These are phyloP conservation scores for Helicolenus hilgendorfi DNA, from an alignment of 2,797 vertebrate genomes.

Conservation along the genomic window DNA sequence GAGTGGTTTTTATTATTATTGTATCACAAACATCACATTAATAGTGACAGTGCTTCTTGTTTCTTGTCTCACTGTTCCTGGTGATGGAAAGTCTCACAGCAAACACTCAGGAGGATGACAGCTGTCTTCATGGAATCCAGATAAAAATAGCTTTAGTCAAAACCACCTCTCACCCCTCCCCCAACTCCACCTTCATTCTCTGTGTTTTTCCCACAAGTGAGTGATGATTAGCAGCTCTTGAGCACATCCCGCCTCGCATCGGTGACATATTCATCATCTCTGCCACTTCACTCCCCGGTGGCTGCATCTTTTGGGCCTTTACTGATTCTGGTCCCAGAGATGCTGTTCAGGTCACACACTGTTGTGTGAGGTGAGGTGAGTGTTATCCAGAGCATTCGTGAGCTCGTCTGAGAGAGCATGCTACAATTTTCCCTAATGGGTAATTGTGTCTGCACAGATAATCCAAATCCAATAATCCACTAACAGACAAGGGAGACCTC, in stretches of 20 bases:
- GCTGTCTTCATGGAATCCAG: constrained; percentile 82
- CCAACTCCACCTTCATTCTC: constrained; percentile 27
- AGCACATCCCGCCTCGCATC: constrained; percentile 15
- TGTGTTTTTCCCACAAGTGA: neutral
- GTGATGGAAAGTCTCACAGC: constrained; percentile 48
- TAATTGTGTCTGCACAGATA: constrained; percentile 60
- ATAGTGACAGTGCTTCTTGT: neutral
- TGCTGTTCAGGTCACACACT: constrained; percentile 1
- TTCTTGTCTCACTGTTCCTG: neutral
- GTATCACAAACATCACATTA: neutral
- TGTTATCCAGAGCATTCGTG: neutral
- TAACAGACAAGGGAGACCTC: constrained; percentile 2
- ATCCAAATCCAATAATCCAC: constrained; percentile 74
- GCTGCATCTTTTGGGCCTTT: neutral
- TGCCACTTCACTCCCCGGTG: neutral
- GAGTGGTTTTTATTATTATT: neutral
- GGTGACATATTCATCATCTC: constrained; percentile 38
- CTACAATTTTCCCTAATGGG: constrained; percentile 50
- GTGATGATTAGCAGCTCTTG: constrained; percentile 59
- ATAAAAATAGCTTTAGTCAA: constrained; percentile 81
- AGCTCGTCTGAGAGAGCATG: neutral
- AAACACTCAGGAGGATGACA: constrained; percentile 61
- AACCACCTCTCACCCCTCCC: constrained; percentile 31
- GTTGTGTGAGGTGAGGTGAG: neutral
- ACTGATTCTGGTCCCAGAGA: neutral